Conservation (phyloP, 2,888 invertebrate genomes). For the Dastarcus helophoroides region DNA sequence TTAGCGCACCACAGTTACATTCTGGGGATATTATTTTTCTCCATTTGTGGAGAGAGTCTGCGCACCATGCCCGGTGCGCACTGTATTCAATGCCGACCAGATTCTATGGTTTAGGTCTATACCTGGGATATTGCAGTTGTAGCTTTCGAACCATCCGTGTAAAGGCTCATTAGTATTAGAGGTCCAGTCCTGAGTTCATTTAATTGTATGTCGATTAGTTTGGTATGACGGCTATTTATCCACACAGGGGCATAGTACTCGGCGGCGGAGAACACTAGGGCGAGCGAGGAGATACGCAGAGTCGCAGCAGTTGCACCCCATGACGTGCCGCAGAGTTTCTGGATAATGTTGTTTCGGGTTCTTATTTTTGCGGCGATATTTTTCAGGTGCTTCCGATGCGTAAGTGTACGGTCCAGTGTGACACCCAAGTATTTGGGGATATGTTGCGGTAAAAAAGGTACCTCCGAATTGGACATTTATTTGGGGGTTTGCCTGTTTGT, state of each 20-base stretch:
- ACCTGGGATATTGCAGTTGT: too few relatives aligned
- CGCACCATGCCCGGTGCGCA: too few relatives aligned
- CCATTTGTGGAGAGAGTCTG: too few relatives aligned
- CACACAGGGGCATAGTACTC: slow-evolving; percentile 15
- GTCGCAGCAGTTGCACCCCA: slow-evolving; percentile 11
- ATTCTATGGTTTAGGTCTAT: too few relatives aligned
- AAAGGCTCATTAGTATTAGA: too few relatives aligned
- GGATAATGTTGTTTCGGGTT: slow-evolving; percentile 13
- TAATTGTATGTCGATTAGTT: slow-evolving; percentile 11
- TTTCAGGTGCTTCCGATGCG: slow-evolving; percentile 13
- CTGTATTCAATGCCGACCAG: too few relatives aligned
- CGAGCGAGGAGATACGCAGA: slow-evolving; percentile 8
- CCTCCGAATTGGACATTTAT: neutral
- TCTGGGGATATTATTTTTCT: too few relatives aligned
- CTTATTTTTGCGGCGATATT: slow-evolving; percentile 10
- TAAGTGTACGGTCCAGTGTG: slow-evolving; percentile 14
- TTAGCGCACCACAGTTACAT: too few relatives aligned
- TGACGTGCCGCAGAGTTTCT: slow-evolving; percentile 11
- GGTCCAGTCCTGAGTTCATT: too few relatives aligned
- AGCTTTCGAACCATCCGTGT: too few relatives aligned
- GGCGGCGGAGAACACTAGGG: slow-evolving; percentile 9
- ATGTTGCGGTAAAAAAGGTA: too few relatives aligned
- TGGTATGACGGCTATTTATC: slow-evolving; percentile 12
- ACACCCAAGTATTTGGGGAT: slow-evolving; percentile 14
- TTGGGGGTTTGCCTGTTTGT: slow-evolving; percentile 2